Base-by-base conservation (phyloP, 1,140 invertebrate genomes). In the Drosophila kohkoa region DNA sequence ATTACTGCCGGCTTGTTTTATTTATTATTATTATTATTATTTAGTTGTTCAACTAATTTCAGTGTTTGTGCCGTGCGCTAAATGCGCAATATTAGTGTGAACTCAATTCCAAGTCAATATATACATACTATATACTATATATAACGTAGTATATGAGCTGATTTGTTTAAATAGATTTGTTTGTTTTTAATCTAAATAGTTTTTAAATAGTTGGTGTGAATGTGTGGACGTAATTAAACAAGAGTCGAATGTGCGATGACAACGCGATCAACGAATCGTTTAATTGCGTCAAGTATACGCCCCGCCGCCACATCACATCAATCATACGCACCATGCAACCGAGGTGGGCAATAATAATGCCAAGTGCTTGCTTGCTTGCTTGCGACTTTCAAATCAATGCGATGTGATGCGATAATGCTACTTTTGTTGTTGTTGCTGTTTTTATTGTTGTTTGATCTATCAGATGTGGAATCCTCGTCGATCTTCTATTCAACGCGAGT, bases 61-160 rank as follows among this genome's bases (percentile, higher is more conserved):
- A 32, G 30, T 52, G n/a, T 13, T 48, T 20, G 13, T 46, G 38
- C 13, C 16, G 8, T 48, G 46, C 46, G 11, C 48, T 41, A 43
- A 64, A 52, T 64, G 62, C 62, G 62, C 62, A 64, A 38, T 64
- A 28, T 13, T 8, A 51, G 51, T 54, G 28, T 54, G 51, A 32
- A 54, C 30, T 38, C 49, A 63, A 13, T 13, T 43, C 3, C 1
- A 41, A 41, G 10, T 41, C 41, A 5, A 43, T 43, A 13, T 11
- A 25, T 25, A 25, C 16, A 1, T 20, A 20, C 16, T 20, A 20
- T 20, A 20, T 0, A 20, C 1, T 25, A 4, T 25, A 25, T 25
- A 25, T 25, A 25, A 25, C 20, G 2, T 35, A 35, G 2, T 35
- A 35, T 6, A 43, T 43, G 41, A n/a, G 41, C 11, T 43, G 41